Evolutionary conservation across 2,888 invertebrate species (phyloP).

Genomic region (Cetonia aurata): DNA sequence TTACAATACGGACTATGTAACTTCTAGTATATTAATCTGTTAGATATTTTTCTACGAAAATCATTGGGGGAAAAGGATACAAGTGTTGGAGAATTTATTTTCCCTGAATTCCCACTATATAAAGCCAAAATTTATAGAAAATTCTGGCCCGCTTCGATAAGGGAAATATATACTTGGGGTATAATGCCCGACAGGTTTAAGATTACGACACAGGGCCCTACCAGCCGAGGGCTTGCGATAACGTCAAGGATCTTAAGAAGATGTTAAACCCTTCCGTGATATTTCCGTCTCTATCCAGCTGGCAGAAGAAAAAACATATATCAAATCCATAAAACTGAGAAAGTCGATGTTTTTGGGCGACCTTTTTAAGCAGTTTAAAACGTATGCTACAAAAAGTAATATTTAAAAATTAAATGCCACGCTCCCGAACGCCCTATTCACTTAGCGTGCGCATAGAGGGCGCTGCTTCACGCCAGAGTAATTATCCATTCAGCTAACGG

Average conservation of each 20-base stretch:
- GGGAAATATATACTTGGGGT: constrained; percentile 31
- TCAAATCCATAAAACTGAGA: neutral
- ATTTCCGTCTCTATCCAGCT: no score
- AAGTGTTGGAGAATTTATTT: constrained; percentile 1
- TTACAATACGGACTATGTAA: no score
- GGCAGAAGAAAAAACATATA: neutral
- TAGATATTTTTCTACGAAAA: no score
- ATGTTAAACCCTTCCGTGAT: neutral
- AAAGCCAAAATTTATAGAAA: constrained; percentile 24
- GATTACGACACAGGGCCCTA: constrained; percentile 18
- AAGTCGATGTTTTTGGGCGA: no score
- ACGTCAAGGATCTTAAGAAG: neutral
- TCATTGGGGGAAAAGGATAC: no score
- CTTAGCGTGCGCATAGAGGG: neutral
- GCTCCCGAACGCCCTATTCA: no score
- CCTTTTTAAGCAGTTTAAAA: no score
- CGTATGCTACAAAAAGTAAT: no score
- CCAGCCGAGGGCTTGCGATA: constrained; percentile 12
- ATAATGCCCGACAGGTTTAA: constrained; percentile 16
- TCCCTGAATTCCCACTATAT: constrained; percentile 1
- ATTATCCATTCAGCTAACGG: constrained; percentile 19
- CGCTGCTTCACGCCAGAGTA: neutral
- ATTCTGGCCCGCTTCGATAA: constrained; percentile 26
- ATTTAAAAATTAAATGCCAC: no score
- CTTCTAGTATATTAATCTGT: no score